Percentiles rank a stretch among this genome's conserved stretches.
Conservation (phyloP, 2,113 vertebrate species). For the Piprites chloris region DNA sequence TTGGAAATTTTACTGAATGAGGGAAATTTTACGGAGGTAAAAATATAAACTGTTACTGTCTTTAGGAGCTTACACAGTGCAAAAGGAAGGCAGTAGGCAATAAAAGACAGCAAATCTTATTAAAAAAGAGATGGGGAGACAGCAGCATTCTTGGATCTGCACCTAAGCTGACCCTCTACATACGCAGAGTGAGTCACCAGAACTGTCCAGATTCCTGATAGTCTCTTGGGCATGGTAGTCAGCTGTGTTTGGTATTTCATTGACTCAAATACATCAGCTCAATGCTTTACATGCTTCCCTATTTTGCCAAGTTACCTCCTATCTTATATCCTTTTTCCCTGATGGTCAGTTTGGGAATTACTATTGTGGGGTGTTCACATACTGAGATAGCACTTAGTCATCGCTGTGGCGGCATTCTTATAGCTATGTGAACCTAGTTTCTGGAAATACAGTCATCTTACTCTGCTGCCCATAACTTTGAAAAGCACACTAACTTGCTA, state of each 20-base stretch:
- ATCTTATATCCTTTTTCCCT: neutral
- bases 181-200: slow-evolving; percentile 2
- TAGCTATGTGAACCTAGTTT: slow-evolving; percentile 29
- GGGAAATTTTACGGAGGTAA: neutral
- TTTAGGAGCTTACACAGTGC: neutral
- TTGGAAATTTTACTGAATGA: neutral
- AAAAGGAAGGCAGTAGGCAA: neutral
- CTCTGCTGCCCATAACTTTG: neutral
- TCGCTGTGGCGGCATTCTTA: slow-evolving; percentile 6
- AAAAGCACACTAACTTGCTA: neutral
- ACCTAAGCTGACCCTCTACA: neutral
- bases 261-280: neutral
- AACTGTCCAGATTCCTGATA: neutral
- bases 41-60: neutral
- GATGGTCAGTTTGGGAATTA: neutral
- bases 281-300: neutral
- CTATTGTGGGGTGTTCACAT: neutral
- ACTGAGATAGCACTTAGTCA: slow-evolving; percentile 39
- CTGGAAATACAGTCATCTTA: slow-evolving; percentile 38
- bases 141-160: neutral
- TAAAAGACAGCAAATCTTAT: neutral
- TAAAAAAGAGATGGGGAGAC: neutral
- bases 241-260: neutral
- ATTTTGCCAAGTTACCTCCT: slow-evolving; percentile 9
- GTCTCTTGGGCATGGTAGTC: neutral